Base-by-base conservation (phyloP, 2,113 vertebrate species). In the Crocuta crocuta region DNA sequence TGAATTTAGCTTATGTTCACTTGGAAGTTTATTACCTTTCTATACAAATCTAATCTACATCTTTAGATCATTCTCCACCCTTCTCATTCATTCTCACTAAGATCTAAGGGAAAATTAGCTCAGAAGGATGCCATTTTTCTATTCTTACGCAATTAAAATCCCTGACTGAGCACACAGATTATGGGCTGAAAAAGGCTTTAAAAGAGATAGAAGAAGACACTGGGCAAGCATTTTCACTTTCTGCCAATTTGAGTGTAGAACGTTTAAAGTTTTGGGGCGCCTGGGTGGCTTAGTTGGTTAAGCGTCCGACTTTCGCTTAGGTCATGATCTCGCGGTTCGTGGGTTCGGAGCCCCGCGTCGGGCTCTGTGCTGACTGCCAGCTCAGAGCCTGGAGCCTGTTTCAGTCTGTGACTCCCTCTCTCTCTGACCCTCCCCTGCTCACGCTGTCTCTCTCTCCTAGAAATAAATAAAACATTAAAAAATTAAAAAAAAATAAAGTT, bases 11-110 rank as follows among this genome's bases (percentile, higher is more conserved):
- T 91, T 93, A 84, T 97, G 85, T 73, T 97, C 93, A 58, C 78
- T 91, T 93, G 95, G 85, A 94, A 96, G 93, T 97, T 97, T 93
- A 97, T 97, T 97, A 95, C 81, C 71, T 95, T 97, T 97, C 76
- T 79, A 97, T 76, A 97, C 53, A 86, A 95, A 89, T 50, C 84
- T 95, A 96, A 97, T 96, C 87, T 97, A 83, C 63, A 97, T 96
- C 97, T 97, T 93, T 70, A 97, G 92, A 68, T 91, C 85, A 91
- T 97, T 97, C 65, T 94, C 71, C 17, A 85, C 50, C 70, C 76
- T 95, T 92, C 82, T n/a, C 65, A 85, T 96, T 95, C 58, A 74
- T 88, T 76, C 76, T 91, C 66, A 58, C 61, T 73, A 74, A 83
- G 82, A 95, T 13, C 73, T 97, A 93, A 70, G 74, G 71, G 31